Conservation (phyloP, 2,797 vertebrate species). For the Erpetoichthys calabaricus region DNA sequence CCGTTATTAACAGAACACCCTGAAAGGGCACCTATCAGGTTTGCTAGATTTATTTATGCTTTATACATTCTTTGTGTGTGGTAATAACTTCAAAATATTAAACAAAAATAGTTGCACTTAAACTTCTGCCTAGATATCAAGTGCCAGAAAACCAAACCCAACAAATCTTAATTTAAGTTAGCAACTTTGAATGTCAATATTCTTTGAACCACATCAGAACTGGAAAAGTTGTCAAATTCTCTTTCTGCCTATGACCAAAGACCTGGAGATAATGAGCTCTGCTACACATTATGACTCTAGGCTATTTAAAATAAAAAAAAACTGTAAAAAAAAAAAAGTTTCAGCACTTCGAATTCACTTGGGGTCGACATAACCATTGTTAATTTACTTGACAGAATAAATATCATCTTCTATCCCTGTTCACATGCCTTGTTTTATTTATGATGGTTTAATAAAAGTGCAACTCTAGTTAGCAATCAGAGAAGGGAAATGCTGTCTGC, state of each 20-base stretch:
- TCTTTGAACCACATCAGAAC: too few relatives aligned
- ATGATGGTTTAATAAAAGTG: slow-evolving; percentile 6
- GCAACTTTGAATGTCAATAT: too few relatives aligned
- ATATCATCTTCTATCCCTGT: not conserved
- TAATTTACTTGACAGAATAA: slow-evolving; percentile 21
- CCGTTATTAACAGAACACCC: too few relatives aligned
- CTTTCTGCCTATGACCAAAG: not conserved
- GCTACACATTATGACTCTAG: not conserved
- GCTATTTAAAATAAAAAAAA: not conserved
- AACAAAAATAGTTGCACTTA: too few relatives aligned
- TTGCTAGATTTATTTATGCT: too few relatives aligned
- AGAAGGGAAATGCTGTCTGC: slow-evolving; percentile 17
- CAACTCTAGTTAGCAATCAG: slow-evolving; percentile 8
- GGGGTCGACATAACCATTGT: slow-evolving; percentile 5
- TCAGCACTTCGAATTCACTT: not conserved
- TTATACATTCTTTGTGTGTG: too few relatives aligned
- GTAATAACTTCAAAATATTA: too few relatives aligned
- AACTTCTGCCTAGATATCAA: too few relatives aligned
- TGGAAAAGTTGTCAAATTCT: not conserved
- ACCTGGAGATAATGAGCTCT: slow-evolving; percentile 2
- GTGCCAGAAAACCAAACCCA: too few relatives aligned
- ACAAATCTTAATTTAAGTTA: too few relatives aligned
- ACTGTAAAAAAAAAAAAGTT: not conserved
- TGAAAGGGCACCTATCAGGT: too few relatives aligned
- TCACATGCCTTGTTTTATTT: slow-evolving; percentile 8